Evolutionary conservation across 2,888 invertebrate genomes (phyloP).

Genomic region (Hydrotaea cyrtoneurina): DNA sequence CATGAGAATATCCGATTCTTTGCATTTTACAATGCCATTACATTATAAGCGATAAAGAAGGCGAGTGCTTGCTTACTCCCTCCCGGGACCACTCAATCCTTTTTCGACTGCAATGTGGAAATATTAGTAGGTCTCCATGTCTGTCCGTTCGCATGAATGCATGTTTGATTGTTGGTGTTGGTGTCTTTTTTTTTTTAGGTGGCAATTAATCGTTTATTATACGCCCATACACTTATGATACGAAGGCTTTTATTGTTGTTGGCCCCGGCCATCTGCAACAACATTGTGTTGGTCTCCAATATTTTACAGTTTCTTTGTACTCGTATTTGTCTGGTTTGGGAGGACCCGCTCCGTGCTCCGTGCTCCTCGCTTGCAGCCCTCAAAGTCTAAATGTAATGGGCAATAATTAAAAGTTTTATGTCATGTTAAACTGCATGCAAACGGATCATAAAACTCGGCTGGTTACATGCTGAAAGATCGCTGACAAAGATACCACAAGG

Average conservation of each 20-base stretch:
- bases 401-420: constrained; percentile 43
- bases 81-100: background rate
- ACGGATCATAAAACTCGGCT: constrained; percentile 5
- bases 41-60: constrained; percentile 33
- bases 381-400: constrained; percentile 43
- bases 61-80: constrained; percentile 15
- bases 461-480: background rate
- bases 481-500: background rate
- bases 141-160: background rate
- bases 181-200: too few relatives aligned
- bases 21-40: constrained; percentile 40
- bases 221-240: constrained; percentile 43
- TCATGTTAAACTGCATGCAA: constrained; percentile 31
- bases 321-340: too few relatives aligned
- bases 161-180: constrained; percentile 29
- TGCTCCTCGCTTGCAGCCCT: too few relatives aligned
- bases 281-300: constrained; percentile 41
- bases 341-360: background rate
- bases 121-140: background rate
- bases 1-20: constrained; percentile 36
- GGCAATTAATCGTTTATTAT: constrained; percentile 52
- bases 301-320: too few relatives aligned
- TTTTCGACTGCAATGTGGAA: constrained; percentile 24
- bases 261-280: constrained; percentile 23
- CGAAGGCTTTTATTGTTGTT: constrained; percentile 26